Evolutionary conservation across 2,113 vertebrate genomes (phyloP).

Genomic region (Empidonax traillii): DNA sequence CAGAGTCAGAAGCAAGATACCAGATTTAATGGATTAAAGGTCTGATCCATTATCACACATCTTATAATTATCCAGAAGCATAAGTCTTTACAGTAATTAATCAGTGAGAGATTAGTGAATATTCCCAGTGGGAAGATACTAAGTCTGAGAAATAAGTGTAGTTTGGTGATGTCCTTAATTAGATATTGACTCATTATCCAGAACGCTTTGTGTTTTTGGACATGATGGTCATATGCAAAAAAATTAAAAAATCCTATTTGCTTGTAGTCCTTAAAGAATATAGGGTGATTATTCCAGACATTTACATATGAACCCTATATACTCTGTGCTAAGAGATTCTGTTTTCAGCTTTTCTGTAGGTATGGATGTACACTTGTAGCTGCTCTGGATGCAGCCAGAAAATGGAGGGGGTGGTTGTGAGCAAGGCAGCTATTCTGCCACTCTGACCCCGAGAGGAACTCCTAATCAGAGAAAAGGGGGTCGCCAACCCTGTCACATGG

Average conservation of each 20-base stretch:
- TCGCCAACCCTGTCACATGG: neutral
- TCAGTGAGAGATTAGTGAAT: constrained; percentile 69
- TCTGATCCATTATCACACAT: constrained; percentile 70
- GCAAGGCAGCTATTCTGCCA: neutral
- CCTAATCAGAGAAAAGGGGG: neutral
- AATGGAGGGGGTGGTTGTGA: neutral
- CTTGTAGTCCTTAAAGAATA: neutral
- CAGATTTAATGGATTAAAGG: constrained; percentile 69
- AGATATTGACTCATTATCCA: constrained; percentile 65
- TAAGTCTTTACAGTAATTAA: constrained; percentile 71
- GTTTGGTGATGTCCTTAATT: constrained; percentile 65
- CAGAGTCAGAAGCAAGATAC: constrained; percentile 61
- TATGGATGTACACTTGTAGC: neutral
- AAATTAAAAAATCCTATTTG: neutral
- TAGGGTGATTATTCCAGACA: neutral
- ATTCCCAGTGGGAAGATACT: constrained; percentile 66
- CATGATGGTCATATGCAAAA: neutral
- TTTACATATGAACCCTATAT: neutral
- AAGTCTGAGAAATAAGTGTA: constrained; percentile 64
- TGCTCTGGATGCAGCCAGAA: neutral
- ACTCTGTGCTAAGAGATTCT: neutral
- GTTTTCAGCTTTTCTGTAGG: neutral
- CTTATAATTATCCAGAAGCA: constrained; percentile 69
- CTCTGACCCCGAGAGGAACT: neutral
- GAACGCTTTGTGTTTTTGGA: neutral